Evolutionary conservation across 2,113 vertebrate species (phyloP).

Genomic region (Empidonax traillii): DNA sequence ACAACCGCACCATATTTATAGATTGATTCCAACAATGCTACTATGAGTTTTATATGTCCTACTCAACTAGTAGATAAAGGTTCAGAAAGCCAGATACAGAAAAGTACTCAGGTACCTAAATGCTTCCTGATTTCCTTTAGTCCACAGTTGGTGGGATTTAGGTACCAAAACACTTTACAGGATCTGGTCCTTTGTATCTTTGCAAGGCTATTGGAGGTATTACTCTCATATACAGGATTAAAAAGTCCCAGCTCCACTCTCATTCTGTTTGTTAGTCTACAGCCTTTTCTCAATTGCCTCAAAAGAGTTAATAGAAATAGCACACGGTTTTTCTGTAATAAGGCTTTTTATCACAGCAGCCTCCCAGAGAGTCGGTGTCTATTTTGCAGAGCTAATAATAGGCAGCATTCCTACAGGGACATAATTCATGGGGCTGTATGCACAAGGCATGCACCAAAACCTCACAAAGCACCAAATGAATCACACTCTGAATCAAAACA

Average conservation of each 20-base stretch:
- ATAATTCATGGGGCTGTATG: background rate
- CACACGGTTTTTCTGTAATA: background rate
- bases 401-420: background rate
- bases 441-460: background rate
- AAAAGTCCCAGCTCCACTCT: background rate
- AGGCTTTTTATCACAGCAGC: background rate
- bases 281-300: background rate
- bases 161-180: background rate
- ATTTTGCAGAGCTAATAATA: slow-evolving; percentile 29
- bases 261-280: background rate
- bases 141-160: background rate
- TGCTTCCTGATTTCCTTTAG: background rate
- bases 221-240: background rate
- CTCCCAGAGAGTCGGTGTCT: background rate
- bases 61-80: background rate
- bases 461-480: background rate
- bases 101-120: background rate
- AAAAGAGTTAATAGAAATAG: background rate
- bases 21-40: background rate
- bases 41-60: background rate
- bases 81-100: background rate
- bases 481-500: background rate
- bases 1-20: background rate
- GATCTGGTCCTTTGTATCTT: background rate
- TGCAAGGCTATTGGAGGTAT: background rate